Evolutionary conservation across 2,797 vertebrate species (phyloP), one percentile per base, ranked within the genome.

Genomic region (Chloroceryle inda): DNA sequence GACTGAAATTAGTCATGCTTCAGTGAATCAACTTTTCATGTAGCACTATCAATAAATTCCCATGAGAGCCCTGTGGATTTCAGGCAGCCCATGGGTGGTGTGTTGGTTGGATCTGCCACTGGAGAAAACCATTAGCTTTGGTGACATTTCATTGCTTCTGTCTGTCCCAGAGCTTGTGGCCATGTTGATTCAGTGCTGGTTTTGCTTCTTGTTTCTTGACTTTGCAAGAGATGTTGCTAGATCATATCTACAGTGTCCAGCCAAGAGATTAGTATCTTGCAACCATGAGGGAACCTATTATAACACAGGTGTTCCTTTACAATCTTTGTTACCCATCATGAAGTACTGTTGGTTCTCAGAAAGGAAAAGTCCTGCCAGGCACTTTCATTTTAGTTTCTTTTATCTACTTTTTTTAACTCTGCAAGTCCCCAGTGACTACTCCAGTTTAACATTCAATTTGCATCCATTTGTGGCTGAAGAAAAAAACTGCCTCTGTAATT

Each of bases 401-500:
- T 85, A 82, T 72, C 44, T 91, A 6, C 55, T 79, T 92, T 49
- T 47, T 82, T 92, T 91, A 35, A 80, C 17, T 89, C 45, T 55
- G 40, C 29, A 89, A 64, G 56, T 95, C 79, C 42, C 53, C 49
- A 38, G 33, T 33, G 68, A 75, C 40, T 72, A 78, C 81, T 88
- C 24, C 63, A 92, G 62, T 66, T 78, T 62, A 89, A 47, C 85
- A 75, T 92, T 92, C 72, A 88, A 94, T 96, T 93, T 93, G 38
- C 83, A 96, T 84, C 90, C 92, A 94, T 95, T 90, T 95, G 59
- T 55, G 78, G 74, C 67, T n/a, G 26, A 86, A 94, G 27, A 38
- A 83, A 80, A 52, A 94, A 90, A 38, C 78, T 84, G 92, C 78
- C 42, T 88, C 42, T 90, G 23, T 61, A 8, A 86, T 91, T 93